These are phyloP conservation scores for Crocodylus rhombifer DNA, from an alignment of 2,797 vertebrate genomes.

Conservation along the genomic window DNA sequence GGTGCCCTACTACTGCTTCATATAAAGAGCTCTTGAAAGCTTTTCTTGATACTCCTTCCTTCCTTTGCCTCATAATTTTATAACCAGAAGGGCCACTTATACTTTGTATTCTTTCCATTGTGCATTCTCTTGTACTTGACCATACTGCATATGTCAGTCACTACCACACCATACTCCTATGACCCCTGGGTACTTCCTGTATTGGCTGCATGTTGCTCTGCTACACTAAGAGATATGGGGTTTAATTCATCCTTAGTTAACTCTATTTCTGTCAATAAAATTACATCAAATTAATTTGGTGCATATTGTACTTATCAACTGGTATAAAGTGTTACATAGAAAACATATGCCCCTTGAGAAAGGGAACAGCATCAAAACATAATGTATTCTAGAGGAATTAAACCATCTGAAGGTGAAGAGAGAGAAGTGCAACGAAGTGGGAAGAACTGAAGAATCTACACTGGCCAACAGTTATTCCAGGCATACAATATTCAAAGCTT, in stretches of 20 bases:
- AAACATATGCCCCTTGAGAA: conserved; percentile 26
- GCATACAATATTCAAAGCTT: neutral
- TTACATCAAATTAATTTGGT: conserved; percentile 30
- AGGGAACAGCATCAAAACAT: neutral
- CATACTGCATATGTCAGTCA: too few species aligned
- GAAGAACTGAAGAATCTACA: conserved; percentile 10
- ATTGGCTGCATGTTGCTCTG: too few species aligned
- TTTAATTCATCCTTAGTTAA: conserved; percentile 11
- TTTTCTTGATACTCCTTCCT: neutral
- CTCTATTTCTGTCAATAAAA: conserved; percentile 20
- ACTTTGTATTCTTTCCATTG: too few species aligned
- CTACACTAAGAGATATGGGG: neutral
- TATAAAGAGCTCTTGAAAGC: neutral
- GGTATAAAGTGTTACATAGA: conserved; percentile 3
- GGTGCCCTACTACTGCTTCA: neutral
- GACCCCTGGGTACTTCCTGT: too few species aligned
- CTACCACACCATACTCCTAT: too few species aligned
- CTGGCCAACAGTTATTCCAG: neutral
- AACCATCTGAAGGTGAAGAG: conserved; percentile 10
- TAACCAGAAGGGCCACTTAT: too few species aligned
- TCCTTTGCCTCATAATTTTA: neutral
- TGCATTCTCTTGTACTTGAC: too few species aligned
- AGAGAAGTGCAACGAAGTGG: neutral
- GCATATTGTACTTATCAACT: conserved; percentile 27
- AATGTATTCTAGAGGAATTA: conserved; percentile 35